A percentile compares a stretch with the other conserved stretches of the same genome.
These are phyloP conservation scores for Sebastes trivittatus DNA, from an alignment of 2,797 vertebrate species.

Conservation along the genomic window DNA sequence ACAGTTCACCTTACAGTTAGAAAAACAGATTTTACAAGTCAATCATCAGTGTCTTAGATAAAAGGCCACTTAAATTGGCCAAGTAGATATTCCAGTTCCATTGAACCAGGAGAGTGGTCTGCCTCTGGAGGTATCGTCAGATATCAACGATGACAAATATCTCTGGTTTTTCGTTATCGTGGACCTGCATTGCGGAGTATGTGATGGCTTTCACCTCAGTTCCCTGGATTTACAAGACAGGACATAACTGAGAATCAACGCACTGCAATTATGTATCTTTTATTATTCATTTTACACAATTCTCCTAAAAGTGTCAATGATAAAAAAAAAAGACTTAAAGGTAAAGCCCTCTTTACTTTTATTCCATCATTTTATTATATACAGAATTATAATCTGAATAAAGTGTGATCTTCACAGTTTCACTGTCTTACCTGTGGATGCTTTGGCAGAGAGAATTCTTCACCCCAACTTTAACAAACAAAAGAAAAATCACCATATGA, in stretches of 20 bases:
- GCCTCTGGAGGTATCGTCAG: conserved; percentile 66
- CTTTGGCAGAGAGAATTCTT: conserved; percentile 91
- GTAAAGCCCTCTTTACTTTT: background rate
- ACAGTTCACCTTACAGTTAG: background rate
- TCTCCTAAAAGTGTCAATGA: background rate
- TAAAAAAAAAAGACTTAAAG: background rate
- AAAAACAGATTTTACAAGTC: background rate
- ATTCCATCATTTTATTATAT: background rate
- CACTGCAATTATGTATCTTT: background rate
- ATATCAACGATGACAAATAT: conserved; percentile 97
- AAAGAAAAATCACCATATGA: background rate
- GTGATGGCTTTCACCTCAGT: conserved; percentile 99
- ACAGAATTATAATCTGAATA: background rate
- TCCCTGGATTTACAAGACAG: conserved; percentile 82
- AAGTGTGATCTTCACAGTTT: background rate
- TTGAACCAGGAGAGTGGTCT: background rate
- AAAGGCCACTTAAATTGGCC: conserved; percentile 32
- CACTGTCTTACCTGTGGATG: conserved; percentile 90
- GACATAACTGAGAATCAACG: background rate
- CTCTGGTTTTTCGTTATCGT: conserved; percentile 90
- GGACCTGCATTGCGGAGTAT: conserved; percentile 98
- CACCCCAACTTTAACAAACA: conserved; percentile 90
- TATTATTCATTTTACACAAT: background rate
- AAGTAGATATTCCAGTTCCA: conserved; percentile 13
- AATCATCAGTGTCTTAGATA: conserved; percentile 30